phyloP scores from a whole-genome alignment of 2,888 invertebrate species.

The Drosophila putrida region DNA sequence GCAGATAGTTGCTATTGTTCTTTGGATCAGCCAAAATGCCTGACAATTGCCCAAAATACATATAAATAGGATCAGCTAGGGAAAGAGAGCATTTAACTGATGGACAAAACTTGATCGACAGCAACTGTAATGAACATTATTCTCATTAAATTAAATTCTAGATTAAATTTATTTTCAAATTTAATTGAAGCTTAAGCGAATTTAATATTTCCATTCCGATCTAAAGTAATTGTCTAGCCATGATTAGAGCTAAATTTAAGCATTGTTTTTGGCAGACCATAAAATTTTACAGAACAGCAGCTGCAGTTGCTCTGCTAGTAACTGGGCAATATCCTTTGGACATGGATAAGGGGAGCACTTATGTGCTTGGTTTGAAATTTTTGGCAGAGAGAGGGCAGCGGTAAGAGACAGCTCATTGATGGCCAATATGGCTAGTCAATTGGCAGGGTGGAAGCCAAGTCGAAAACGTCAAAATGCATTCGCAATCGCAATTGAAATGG shows the following conservation, averaged over 20 bases:
- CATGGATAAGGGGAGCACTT: background rate
- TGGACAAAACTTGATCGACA: background rate
- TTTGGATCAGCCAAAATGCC: conserved; percentile 35
- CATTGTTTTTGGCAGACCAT: conserved; percentile 39
- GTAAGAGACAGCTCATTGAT: conserved; percentile 60
- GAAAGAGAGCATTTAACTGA: background rate
- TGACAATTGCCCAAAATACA: conserved; percentile 22
- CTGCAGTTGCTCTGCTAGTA: conserved; percentile 1
- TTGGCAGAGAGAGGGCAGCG: conserved; percentile 18
- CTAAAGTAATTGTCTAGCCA: conserved; percentile 23
- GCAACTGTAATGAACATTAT: background rate
- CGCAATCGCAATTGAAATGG: conserved; percentile 50
- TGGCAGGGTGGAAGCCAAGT: conserved; percentile 57
- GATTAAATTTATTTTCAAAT: background rate
- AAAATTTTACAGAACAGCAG: conserved; percentile 34
- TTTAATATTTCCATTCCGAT: background rate
- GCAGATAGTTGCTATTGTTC: background rate
- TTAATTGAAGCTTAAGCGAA: background rate
- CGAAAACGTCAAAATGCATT: conserved; percentile 49
- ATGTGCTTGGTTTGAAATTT: conserved; percentile 23
- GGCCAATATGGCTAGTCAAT: conserved; percentile 72
- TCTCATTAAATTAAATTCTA: background rate
- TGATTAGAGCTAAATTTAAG: conserved; percentile 17
- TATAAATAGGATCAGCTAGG: conserved; percentile 22
- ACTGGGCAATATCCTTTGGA: background rate